phyloP scores from a whole-genome alignment of 2,888 invertebrate genomes.

The Ferrisia virgata region DNA sequence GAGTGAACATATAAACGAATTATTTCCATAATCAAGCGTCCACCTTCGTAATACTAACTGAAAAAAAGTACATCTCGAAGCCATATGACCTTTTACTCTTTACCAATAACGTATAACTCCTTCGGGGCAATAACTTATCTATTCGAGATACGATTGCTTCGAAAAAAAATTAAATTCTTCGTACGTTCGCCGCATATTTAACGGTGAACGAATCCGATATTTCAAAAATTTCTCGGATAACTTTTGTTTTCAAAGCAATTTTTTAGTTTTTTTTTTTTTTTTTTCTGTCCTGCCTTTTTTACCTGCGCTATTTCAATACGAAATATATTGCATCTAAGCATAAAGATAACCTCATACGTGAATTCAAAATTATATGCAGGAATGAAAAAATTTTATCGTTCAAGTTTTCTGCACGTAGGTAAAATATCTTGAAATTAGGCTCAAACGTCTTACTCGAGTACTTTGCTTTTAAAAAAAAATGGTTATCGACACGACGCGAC shows the following conservation, averaged over 20 bases:
- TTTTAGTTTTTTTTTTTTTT: not conserved
- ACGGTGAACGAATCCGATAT: not conserved
- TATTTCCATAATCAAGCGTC: conserved; percentile 11
- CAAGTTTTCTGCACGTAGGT: not conserved
- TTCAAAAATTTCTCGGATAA: not conserved
- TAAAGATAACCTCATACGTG: no score
- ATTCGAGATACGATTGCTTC: not conserved
- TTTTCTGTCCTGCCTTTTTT: no score
- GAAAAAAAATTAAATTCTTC: conserved; percentile 26
- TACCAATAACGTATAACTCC: not conserved
- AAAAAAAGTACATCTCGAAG: not conserved
- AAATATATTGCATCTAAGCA: no score
- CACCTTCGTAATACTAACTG: not conserved
- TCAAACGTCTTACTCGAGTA: no score
- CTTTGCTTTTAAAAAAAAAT: no score
- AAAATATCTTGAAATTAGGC: no score
- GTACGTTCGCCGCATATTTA: conserved; percentile 1
- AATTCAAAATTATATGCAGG: no score
- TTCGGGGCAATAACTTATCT: not conserved
- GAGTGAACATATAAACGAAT: not conserved
- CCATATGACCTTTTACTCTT: not conserved
- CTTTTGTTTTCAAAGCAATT: not conserved
- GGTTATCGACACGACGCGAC: no score
- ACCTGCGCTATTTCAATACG: no score
- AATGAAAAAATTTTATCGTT: not conserved